phyloP scores from a whole-genome alignment of 2,888 invertebrate species.

The Apamea monoglypha region DNA sequence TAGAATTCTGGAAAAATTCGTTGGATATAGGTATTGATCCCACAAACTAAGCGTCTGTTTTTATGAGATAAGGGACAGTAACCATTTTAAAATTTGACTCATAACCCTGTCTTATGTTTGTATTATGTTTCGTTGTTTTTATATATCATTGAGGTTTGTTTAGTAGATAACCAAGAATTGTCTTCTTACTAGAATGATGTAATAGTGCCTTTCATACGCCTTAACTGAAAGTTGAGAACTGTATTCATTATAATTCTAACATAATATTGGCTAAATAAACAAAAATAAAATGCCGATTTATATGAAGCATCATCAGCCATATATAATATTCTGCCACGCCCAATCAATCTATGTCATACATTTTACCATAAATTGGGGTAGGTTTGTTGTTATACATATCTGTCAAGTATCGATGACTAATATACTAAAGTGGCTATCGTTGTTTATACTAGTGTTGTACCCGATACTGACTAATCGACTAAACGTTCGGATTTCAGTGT shows the following conservation, averaged over 20 bases:
- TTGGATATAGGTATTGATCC: neutral
- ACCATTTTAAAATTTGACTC: neutral
- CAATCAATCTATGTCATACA: slow-evolving; percentile 56
- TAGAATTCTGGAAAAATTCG: neutral
- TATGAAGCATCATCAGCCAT: slow-evolving; percentile 43
- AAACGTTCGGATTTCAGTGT: slow-evolving; percentile 25
- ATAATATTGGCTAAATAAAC: slow-evolving; percentile 29
- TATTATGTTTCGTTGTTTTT: neutral
- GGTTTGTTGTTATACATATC: slow-evolving; percentile 44
- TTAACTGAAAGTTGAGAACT: neutral
- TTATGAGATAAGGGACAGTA: neutral
- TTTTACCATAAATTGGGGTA: slow-evolving; percentile 50
- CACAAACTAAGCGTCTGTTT: neutral
- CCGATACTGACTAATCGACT: slow-evolving; percentile 43
- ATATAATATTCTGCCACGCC: slow-evolving; percentile 46
- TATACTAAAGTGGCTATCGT: slow-evolving; percentile 49
- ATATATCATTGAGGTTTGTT: neutral
- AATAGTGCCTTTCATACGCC: neutral
- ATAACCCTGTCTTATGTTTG: neutral
- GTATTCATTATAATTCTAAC: slow-evolving; percentile 1
- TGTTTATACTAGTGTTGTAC: slow-evolving; percentile 49
- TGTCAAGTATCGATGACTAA: slow-evolving; percentile 58
- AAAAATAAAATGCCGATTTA: slow-evolving; percentile 54
- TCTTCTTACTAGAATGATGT: neutral
- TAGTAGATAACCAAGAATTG: neutral